A percentile compares a stretch with the other conserved stretches of the same genome.
These are phyloP conservation scores for Metellina segmentata DNA, from an alignment of 2,888 invertebrate genomes.

Conservation along the genomic window DNA sequence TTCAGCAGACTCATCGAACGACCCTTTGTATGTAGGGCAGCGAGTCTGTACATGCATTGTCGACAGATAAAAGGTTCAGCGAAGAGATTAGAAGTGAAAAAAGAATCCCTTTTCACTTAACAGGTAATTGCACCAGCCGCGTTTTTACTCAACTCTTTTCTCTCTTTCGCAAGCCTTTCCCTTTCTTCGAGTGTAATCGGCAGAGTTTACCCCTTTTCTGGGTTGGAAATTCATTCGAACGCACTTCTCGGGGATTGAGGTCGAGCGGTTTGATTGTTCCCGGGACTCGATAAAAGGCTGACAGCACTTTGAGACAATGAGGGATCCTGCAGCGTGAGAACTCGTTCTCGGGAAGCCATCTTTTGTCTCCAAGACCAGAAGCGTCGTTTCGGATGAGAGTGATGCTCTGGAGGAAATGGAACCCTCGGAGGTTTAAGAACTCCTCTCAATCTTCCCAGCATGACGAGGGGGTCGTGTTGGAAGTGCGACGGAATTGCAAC, in stretches of 20 bases:
- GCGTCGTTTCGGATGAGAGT: background rate
- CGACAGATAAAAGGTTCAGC: background rate
- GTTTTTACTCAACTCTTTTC: background rate
- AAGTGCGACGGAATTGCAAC: too few relatives aligned
- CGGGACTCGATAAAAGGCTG: background rate
- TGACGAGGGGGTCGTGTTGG: too few relatives aligned
- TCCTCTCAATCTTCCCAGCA: too few relatives aligned
- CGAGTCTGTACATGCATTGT: background rate
- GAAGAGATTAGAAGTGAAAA: background rate
- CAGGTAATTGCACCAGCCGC: background rate
- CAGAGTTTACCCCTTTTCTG: background rate
- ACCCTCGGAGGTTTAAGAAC: too few relatives aligned
- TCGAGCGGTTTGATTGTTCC: background rate
- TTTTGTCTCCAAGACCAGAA: slow-evolving; percentile 12
- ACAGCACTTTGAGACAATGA: background rate
- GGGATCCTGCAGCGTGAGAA: slow-evolving; percentile 30
- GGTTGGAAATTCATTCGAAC: background rate
- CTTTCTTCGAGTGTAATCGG: background rate
- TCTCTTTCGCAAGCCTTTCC: background rate
- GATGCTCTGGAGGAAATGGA: background rate
- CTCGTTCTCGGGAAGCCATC: background rate
- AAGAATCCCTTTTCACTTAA: background rate
- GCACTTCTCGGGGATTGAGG: background rate
- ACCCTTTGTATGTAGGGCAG: background rate
- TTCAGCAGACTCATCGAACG: background rate